Percentiles rank a stretch among this genome's conserved stretches.
These are phyloP conservation scores for Thaumetopoea pityocampa DNA, from an alignment of 1,140 invertebrate species.

Conservation along the genomic window DNA sequence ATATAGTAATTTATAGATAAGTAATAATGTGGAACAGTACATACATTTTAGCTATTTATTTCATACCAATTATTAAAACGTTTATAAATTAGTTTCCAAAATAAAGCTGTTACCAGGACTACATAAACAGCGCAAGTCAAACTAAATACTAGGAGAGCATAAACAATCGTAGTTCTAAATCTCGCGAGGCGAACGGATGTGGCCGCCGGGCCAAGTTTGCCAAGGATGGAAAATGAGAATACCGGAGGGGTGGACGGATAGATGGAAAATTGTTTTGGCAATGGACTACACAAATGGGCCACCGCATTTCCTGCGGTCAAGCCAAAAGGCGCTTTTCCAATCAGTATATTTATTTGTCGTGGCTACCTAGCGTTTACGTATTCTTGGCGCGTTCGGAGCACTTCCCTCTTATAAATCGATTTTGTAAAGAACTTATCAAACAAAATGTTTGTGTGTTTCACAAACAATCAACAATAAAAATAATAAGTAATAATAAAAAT, in stretches of 20 bases:
- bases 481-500: too few relatives aligned
- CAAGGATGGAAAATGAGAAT: constrained; percentile 69
- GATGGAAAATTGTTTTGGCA: constrained; percentile 73
- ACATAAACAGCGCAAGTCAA: constrained; percentile 13
- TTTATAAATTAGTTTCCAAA: too few relatives aligned
- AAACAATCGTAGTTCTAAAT: constrained; percentile 59
- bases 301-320: constrained; percentile 74
- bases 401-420: too few relatives aligned
- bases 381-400: constrained; percentile 41
- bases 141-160: constrained; percentile 38
- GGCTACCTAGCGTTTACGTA: constrained; percentile 46
- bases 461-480: too few relatives aligned
- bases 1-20: too few relatives aligned
- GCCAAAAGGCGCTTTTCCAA: constrained; percentile 68
- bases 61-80: too few relatives aligned
- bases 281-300: constrained; percentile 71
- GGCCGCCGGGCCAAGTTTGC: constrained; percentile 53
- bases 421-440: too few relatives aligned
- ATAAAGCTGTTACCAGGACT: constrained; percentile 9
- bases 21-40: too few relatives aligned
- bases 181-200: constrained; percentile 44
- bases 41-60: background rate
- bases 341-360: constrained; percentile 43
- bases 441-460: too few relatives aligned
- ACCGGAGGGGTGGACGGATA: constrained; percentile 49